Evolutionary conservation across 2,797 vertebrate genomes (phyloP).

Genomic region (Falco naumanni): DNA sequence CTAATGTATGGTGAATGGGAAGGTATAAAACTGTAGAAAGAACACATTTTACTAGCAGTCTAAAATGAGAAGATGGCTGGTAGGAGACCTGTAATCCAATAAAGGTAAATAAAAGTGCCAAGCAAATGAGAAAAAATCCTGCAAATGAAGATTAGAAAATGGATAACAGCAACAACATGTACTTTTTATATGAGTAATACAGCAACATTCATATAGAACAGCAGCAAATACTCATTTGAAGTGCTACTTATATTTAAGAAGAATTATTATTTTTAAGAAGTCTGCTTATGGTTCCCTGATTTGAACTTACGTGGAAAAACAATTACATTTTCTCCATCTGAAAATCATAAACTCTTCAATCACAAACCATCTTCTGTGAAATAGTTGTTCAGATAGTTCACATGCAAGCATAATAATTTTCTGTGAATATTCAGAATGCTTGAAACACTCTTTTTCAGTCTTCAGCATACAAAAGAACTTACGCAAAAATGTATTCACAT

Average conservation of each 20-base stretch:
- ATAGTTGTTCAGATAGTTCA: not conserved
- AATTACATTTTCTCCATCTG: not conserved
- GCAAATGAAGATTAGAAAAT: not conserved
- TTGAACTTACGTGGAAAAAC: not conserved
- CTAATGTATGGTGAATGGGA: not conserved
- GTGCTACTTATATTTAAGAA: not conserved
- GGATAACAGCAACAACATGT: not conserved
- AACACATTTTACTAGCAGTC: not conserved
- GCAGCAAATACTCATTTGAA: not conserved
- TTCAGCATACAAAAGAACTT: not conserved
- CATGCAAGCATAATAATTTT: not conserved
- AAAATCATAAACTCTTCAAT: not conserved
- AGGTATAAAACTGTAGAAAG: not conserved
- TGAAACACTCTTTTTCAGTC: not conserved
- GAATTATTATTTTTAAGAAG: not conserved
- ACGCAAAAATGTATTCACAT: not conserved
- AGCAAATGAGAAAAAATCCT: not conserved
- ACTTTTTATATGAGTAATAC: not conserved
- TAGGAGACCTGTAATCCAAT: not conserved
- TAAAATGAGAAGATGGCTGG: not conserved
- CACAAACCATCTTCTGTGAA: not conserved
- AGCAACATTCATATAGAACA: not conserved
- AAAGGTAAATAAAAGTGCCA: not conserved
- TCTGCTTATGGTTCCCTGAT: not conserved
- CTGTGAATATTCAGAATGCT: not conserved